Base-by-base conservation (phyloP, 2,797 vertebrate genomes). In the Alosa sapidissima region DNA sequence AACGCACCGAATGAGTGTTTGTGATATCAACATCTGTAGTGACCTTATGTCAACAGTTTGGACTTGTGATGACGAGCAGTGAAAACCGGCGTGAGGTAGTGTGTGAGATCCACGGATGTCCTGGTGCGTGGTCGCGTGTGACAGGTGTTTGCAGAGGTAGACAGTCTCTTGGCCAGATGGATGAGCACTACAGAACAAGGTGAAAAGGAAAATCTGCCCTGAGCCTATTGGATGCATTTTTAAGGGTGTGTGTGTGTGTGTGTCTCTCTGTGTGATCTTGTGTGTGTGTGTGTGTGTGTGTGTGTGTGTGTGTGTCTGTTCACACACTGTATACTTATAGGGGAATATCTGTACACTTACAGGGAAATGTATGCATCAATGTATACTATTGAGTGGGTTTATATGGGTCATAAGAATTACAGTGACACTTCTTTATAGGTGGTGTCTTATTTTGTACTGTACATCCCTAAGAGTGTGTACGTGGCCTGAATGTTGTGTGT, bases 131-230 rank as follows among this genome's bases (percentile, higher is more conserved):
- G 72, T 78, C 72, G 47, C 19, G 16, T 21, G 9, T 21, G 24
- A 72, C 68, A 72, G 68, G 68, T 41, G 68, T 72, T 21, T 78
- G 36, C 41, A 78, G 72, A 78, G 72, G 72, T 78, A 78, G 72
- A 21, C 13, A 10, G 72, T 41, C 72, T 78, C 41, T 47, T 78
- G 16, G 72, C 13, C 41, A 45, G 45, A 78, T 8, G 7, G 19
- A 78, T 21, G 65, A 72, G 13, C 28, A 36, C 10, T 28, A 72
- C 33, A 36, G 10, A 36, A 78, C 41, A 4, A 47, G 72, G 72
- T 78, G 72, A 78, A 16, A 28, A 19, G 72, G 41, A 47, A 78
- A 1, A 47, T 78, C 41, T 78, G 72, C 41, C 72, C 72, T 78
- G 72, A 78, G 72, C 72, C 41, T 45, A 78, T 45, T 19, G 78